Evolutionary conservation across 2,797 vertebrate species (phyloP).

Genomic region (Pseudochaenichthys georgianus): DNA sequence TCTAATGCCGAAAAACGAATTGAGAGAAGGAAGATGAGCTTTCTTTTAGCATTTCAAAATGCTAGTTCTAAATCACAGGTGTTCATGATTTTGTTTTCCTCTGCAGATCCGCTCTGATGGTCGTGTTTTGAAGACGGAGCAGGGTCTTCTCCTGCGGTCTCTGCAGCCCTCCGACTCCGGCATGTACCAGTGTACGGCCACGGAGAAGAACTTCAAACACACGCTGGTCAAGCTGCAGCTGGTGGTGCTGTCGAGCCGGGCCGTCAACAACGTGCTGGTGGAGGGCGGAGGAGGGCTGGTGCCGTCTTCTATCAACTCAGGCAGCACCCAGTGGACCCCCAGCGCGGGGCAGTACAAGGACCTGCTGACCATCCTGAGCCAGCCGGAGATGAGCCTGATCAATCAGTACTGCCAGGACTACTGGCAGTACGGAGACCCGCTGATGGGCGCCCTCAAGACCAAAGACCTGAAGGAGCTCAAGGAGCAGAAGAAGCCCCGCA

Average conservation of each 20-base stretch:
- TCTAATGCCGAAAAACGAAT: no score
- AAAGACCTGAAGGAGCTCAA: slow-evolving; percentile 92
- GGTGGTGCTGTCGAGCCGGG: slow-evolving; percentile 90
- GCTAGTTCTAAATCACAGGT: not conserved
- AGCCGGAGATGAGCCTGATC: slow-evolving; percentile 97
- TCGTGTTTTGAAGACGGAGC: slow-evolving; percentile 92
- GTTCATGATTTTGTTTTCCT: slow-evolving; percentile 20
- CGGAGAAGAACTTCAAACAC: slow-evolving; percentile 98
- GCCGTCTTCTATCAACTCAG: slow-evolving; percentile 72
- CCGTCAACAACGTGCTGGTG: slow-evolving; percentile 88
- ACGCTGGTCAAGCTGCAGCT: slow-evolving; percentile 92
- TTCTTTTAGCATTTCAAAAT: no score
- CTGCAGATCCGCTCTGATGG: slow-evolving; percentile 88
- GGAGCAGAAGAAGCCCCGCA: slow-evolving; percentile 97
- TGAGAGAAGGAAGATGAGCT: no score
- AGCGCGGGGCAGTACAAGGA: slow-evolving; percentile 90
- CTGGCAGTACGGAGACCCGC: slow-evolving; percentile 91
- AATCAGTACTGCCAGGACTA: slow-evolving; percentile 99
- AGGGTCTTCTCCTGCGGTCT: slow-evolving; percentile 92
- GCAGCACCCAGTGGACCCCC: slow-evolving; percentile 85
- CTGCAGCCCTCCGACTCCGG: slow-evolving; percentile 92
- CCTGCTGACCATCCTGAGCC: slow-evolving; percentile 95
- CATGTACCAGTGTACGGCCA: slow-evolving; percentile 94
- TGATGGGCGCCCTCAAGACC: slow-evolving; percentile 85
- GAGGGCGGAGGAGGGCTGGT: slow-evolving; percentile 74